Evolutionary conservation across 2,888 invertebrate species (phyloP).

Genomic region (Mythimna impura): DNA sequence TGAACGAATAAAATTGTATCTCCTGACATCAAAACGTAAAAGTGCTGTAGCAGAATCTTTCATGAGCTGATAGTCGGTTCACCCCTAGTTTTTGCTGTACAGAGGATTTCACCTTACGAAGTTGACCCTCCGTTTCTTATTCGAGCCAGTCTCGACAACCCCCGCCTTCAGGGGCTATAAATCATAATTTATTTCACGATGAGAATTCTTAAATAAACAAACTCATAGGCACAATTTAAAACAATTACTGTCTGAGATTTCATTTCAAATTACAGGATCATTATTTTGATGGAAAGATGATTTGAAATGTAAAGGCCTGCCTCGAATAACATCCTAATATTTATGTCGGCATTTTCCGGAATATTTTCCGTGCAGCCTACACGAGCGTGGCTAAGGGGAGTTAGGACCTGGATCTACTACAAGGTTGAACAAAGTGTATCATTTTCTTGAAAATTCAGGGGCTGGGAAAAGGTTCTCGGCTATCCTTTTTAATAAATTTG

Average conservation of each 20-base stretch:
- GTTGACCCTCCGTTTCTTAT: constrained; percentile 81
- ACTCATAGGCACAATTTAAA: constrained; percentile 60
- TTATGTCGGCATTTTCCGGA: constrained; percentile 14
- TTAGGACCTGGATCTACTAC: constrained; percentile 1
- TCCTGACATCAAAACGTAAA: constrained; percentile 67
- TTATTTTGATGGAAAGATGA: constrained; percentile 56
- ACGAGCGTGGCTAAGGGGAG: constrained; percentile 36
- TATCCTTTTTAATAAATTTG: neutral
- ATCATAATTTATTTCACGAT: constrained; percentile 79
- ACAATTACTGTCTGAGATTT: constrained; percentile 67
- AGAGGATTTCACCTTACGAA: constrained; percentile 66
- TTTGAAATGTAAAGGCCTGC: constrained; percentile 21
- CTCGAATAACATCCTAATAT: constrained; percentile 16
- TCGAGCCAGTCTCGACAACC: constrained; percentile 71
- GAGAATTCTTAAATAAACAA: constrained; percentile 63
- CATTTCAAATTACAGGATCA: constrained; percentile 59
- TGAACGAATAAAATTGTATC: constrained; percentile 62
- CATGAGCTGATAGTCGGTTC: constrained; percentile 67
- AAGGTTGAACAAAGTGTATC: constrained; percentile 11
- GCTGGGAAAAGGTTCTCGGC: neutral
- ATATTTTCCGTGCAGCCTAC: constrained; percentile 29
- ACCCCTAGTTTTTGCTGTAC: constrained; percentile 65
- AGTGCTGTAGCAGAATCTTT: constrained; percentile 66
- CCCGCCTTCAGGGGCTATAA: constrained; percentile 73
- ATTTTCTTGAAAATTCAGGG: constrained; percentile 4